phyloP scores from a whole-genome alignment of 2,888 invertebrate genomes.

The Belgica antarctica region DNA sequence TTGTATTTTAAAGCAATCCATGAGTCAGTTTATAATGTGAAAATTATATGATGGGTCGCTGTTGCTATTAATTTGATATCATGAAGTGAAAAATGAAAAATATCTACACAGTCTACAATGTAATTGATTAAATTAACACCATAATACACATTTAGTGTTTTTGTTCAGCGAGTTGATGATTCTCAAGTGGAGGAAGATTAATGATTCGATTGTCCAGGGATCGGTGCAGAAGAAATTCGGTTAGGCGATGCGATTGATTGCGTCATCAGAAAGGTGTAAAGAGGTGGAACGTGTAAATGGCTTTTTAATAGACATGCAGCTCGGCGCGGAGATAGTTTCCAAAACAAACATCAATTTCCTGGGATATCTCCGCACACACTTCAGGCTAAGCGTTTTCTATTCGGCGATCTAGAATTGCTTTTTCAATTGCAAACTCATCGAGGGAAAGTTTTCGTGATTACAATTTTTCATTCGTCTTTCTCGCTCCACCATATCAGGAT shows the following conservation, averaged over 20 bases:
- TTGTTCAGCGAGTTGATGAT: constrained; percentile 17
- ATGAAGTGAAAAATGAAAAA: constrained; percentile 42
- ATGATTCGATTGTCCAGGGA: constrained; percentile 24
- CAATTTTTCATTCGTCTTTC: not conserved
- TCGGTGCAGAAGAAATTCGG: not conserved
- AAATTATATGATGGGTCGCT: constrained; percentile 27
- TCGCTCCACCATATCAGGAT: not conserved
- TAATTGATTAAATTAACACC: constrained; percentile 44
- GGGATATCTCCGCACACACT: not conserved
- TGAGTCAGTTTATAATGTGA: not conserved
- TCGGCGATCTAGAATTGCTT: not conserved
- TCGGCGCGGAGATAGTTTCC: not conserved
- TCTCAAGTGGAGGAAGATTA: constrained; percentile 1
- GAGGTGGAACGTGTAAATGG: constrained; percentile 33
- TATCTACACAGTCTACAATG: constrained; percentile 30
- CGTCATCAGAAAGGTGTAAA: constrained; percentile 20
- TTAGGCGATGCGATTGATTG: constrained; percentile 11
- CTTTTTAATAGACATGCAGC: constrained; percentile 18
- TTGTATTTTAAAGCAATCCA: not conserved
- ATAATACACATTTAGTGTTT: constrained; percentile 39
- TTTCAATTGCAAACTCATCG: not conserved
- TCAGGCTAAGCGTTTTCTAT: not conserved
- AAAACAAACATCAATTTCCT: not conserved
- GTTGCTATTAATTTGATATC: constrained; percentile 29
- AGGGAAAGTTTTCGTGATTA: not conserved